phyloP scores from a whole-genome alignment of 1,140 invertebrate genomes.

The Drosophila pseudoobscura region DNA sequence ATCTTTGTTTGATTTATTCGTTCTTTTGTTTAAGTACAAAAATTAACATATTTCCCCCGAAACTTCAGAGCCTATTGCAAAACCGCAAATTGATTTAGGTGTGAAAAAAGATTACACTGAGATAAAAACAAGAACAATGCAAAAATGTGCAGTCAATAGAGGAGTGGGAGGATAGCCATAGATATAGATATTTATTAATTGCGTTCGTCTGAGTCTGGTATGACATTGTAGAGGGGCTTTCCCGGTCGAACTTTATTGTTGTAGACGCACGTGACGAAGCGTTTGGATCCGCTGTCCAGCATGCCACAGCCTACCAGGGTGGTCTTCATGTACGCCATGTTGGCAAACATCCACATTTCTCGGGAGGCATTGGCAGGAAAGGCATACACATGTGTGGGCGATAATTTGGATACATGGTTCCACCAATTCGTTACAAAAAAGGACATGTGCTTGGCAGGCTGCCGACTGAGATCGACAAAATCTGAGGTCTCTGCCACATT shows the following conservation, averaged over 20 bases:
- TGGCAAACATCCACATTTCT: not conserved
- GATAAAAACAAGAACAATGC: not conserved
- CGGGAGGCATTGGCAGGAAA: not conserved
- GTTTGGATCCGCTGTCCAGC: not conserved
- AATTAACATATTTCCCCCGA: constrained; percentile 27
- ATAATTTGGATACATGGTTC: too few relatives aligned
- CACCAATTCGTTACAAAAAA: not conserved
- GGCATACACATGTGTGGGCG: not conserved
- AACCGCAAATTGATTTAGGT: constrained; percentile 3
- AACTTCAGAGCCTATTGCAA: not conserved
- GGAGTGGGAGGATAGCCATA: not conserved
- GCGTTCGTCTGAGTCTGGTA: too few relatives aligned
- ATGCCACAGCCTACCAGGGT: constrained; percentile 6
- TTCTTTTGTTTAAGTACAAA: constrained; percentile 8
- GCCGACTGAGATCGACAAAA: not conserved
- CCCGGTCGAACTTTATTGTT: not conserved
- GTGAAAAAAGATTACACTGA: not conserved
- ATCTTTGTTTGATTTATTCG: constrained; percentile 14
- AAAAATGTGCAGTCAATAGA: too few relatives aligned
- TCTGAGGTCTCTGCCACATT: constrained; percentile 20
- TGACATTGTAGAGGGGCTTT: not conserved
- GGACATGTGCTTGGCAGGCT: not conserved
- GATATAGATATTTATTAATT: not conserved
- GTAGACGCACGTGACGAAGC: constrained; percentile 7
- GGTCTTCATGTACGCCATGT: not conserved